These are phyloP conservation scores for Paedocypris micromegethes DNA, from an alignment of 2,797 vertebrate species.

Conservation along the genomic window DNA sequence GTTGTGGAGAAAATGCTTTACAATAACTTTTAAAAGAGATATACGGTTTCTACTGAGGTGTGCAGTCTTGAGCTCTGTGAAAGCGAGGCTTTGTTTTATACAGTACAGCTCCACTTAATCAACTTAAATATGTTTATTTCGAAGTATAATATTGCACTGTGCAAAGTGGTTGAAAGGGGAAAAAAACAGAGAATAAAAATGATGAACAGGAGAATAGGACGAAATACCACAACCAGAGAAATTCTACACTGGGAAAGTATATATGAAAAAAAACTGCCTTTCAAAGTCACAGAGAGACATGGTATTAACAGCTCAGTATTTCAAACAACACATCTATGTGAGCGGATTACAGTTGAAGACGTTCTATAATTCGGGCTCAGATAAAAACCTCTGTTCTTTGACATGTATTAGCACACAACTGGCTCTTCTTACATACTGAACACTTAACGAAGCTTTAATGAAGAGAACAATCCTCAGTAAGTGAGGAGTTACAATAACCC, in stretches of 20 bases:
- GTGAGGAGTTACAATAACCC: not conserved
- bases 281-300: constrained; percentile 12
- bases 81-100: not conserved
- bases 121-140: not conserved
- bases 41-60: not conserved
- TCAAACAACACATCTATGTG: constrained; percentile 23
- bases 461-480: constrained; percentile 1
- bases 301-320: constrained; percentile 26
- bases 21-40: constrained; percentile 4
- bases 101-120: too few species aligned
- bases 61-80: not conserved
- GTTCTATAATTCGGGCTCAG: constrained; percentile 35
- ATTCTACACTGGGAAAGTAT: not conserved
- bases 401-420: constrained; percentile 9
- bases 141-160: too few species aligned
- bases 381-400: constrained; percentile 11
- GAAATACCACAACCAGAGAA: constrained; percentile 35
- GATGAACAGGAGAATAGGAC: constrained; percentile 45
- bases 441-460: not conserved
- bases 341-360: constrained; percentile 12
- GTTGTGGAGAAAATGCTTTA: not conserved
- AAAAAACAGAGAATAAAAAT: constrained; percentile 36
- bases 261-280: not conserved
- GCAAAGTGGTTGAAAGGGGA: constrained; percentile 5
- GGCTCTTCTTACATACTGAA: not conserved